phyloP scores from a whole-genome alignment of 1,140 invertebrate genomes.

The Proctacanthus coquilletti region DNA sequence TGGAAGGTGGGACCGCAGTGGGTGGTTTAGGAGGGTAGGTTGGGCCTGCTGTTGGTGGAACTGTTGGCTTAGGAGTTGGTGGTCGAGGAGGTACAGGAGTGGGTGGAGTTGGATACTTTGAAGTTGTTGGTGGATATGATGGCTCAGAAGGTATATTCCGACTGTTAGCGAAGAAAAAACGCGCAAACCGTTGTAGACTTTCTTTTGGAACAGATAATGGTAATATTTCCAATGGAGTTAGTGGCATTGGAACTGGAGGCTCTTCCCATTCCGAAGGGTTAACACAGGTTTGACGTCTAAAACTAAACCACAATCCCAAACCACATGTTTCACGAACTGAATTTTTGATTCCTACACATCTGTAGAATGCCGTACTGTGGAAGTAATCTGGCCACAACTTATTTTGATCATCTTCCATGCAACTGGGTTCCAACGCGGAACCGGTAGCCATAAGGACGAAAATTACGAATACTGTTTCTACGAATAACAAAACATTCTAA shows the following conservation, averaged over 20 bases:
- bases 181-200: too few relatives aligned
- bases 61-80: slow-evolving; percentile 10
- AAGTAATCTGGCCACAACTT: slow-evolving; percentile 4
- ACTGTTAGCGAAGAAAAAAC: not conserved
- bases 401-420: not conserved
- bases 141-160: not conserved
- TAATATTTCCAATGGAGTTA: not conserved
- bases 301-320: not conserved
- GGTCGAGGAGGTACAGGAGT: slow-evolving; percentile 12
- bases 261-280: not conserved
- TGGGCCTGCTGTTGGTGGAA: not conserved
- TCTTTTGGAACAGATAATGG: not conserved
- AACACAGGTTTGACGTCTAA: slow-evolving; percentile 4
- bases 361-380: not conserved
- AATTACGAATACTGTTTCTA: too few relatives aligned
- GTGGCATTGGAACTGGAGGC: not conserved
- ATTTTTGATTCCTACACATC: not conserved
- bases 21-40: slow-evolving; percentile 10
- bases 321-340: not conserved
- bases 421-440: not conserved
- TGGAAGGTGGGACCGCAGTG: slow-evolving; percentile 11
- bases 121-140: slow-evolving; percentile 12
- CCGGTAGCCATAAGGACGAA: too few relatives aligned
- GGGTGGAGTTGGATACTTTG: slow-evolving; percentile 8
- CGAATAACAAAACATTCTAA: too few relatives aligned